These are phyloP conservation scores for Zeuzera pyrina DNA, from an alignment of 2,888 invertebrate species.

Conservation along the genomic window DNA sequence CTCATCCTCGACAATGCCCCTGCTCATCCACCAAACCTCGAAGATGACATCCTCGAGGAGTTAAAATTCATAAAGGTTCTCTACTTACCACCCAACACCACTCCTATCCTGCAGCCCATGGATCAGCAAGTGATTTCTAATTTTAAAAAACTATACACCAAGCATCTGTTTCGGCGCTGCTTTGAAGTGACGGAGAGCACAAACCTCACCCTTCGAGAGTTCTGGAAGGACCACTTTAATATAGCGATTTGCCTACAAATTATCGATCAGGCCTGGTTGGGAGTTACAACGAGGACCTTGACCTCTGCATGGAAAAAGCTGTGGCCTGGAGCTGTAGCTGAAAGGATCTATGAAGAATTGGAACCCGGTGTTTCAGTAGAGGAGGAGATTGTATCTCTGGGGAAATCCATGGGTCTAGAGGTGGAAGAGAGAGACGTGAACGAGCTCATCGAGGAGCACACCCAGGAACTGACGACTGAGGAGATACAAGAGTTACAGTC, in stretches of 20 bases:
- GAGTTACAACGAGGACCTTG: not conserved
- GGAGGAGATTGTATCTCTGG: conserved; percentile 17
- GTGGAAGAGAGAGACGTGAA: conserved; percentile 15
- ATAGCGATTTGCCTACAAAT: conserved; percentile 21
- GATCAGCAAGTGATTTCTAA: conserved; percentile 24
- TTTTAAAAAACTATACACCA: conserved; percentile 31
- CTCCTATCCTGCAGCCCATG: conserved; percentile 25
- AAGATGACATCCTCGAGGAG: conserved; percentile 15
- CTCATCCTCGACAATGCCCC: conserved; percentile 20
- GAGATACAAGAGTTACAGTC: too few relatives aligned
- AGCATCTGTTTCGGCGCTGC: conserved; percentile 19
- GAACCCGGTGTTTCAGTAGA: conserved; percentile 8
- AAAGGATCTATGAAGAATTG: too few relatives aligned
- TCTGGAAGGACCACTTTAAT: conserved; percentile 31
- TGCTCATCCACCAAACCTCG: conserved; percentile 12
- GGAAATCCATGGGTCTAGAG: conserved; percentile 18
- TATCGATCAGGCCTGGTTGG: conserved; percentile 16
- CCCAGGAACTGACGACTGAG: conserved; percentile 3
- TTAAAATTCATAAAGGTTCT: conserved; percentile 15
- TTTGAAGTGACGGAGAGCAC: conserved; percentile 24
- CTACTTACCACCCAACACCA: conserved; percentile 20
- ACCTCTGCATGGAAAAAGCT: not conserved
- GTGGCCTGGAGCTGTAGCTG: too few relatives aligned
- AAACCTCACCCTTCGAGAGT: conserved; percentile 25
- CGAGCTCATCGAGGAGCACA: conserved; percentile 1